Conservation (phyloP, 1,140 invertebrate species). For the Tribolium castaneum region DNA sequence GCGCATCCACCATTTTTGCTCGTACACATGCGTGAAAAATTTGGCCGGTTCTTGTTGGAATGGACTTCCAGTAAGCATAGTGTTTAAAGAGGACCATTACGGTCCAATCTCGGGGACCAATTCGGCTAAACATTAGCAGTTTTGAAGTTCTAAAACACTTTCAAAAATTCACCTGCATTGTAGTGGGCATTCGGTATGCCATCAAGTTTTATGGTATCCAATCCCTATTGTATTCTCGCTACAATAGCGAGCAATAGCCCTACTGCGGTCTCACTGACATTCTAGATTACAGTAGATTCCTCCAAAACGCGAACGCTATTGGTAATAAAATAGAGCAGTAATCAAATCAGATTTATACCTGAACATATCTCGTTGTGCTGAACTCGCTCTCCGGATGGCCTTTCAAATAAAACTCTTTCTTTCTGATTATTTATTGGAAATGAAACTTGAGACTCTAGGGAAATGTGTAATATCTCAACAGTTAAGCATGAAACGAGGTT, state of each 20-base stretch:
- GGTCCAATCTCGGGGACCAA: constrained; percentile 26
- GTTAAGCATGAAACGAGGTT: not conserved
- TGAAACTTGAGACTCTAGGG: constrained; percentile 23
- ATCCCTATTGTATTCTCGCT: constrained; percentile 44
- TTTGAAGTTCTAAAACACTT: constrained; percentile 43
- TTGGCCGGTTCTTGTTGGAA: not conserved
- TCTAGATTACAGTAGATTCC: constrained; percentile 43
- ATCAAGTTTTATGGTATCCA: constrained; percentile 50
- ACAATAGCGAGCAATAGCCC: constrained; percentile 48
- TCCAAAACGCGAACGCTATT: constrained; percentile 42
- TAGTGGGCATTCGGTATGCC: constrained; percentile 42
- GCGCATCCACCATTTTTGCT: not conserved
- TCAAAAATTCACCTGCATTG: constrained; percentile 48
- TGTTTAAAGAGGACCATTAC: constrained; percentile 15
- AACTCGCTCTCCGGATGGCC: constrained; percentile 28
- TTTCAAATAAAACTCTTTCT: constrained; percentile 42
- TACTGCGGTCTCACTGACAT: constrained; percentile 47
- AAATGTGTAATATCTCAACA: constrained; percentile 15
- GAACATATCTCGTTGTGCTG: constrained; percentile 41
- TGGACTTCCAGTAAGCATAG: constrained; percentile 21
- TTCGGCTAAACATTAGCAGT: constrained; percentile 41
- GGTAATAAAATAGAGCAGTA: constrained; percentile 48
- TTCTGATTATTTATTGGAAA: constrained; percentile 43
- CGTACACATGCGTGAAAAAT: not conserved
- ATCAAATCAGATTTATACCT: constrained; percentile 49